Evolutionary conservation across 2,113 vertebrate genomes (phyloP).

Genomic region (Romanogobio albipinnatus): DNA sequence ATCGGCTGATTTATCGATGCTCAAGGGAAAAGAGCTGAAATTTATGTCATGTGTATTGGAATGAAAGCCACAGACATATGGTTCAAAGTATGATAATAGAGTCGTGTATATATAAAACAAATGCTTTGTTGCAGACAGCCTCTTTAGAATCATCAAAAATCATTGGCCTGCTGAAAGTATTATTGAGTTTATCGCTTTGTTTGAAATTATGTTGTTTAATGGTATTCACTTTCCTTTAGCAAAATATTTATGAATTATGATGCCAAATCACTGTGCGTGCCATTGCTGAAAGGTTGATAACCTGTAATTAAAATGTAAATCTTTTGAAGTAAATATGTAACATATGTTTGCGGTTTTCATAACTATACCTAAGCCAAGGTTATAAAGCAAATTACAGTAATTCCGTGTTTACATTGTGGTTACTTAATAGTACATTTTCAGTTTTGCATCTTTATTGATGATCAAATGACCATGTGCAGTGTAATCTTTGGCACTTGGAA

Average conservation of each 20-base stretch:
- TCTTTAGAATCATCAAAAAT: neutral
- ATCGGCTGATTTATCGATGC: conserved; percentile 8
- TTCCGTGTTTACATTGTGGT: neutral
- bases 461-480: neutral
- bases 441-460: neutral
- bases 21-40: conserved; percentile 20
- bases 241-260: neutral
- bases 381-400: conserved; percentile 3
- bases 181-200: neutral
- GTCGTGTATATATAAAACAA: neutral
- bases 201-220: neutral
- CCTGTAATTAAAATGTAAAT: neutral
- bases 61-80: conserved; percentile 17
- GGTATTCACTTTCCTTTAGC: neutral
- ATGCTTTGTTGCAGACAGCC: neutral
- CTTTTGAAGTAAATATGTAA: neutral
- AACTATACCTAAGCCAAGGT: neutral
- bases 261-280: conserved; percentile 4
- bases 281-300: neutral
- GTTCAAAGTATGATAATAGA: conserved; percentile 22
- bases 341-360: neutral
- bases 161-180: neutral
- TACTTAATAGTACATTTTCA: neutral
- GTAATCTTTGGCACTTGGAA: neutral
- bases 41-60: conserved; percentile 7